Base-by-base conservation (phyloP, 2,113 vertebrate genomes). In the Seriola dumerili region DNA sequence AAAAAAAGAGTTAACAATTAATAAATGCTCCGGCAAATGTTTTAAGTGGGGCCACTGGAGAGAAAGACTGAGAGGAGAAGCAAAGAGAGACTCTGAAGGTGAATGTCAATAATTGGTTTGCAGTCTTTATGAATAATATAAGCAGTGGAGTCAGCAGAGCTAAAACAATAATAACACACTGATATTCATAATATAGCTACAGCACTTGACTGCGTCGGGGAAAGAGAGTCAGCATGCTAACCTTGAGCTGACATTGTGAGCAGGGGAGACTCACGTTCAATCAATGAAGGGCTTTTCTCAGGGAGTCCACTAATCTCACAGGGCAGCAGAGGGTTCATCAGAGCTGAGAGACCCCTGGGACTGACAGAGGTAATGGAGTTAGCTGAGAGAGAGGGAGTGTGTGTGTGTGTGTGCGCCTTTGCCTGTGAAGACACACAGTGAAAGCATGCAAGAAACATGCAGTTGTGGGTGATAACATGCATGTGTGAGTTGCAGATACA, bases 251-350 rank as follows among this genome's bases (percentile, higher is more conserved):
- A 94, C 93, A 93, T 94, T 94, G 93, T 6, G 32, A 86, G 84
- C 65, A 62, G 72, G 65, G 73, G 65, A 90, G 88, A 86, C 88
- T 88, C 85, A 67, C 80, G 25, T 86, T 90, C 90, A 91, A 91
- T 92, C 93, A 90, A 91, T 91, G 89, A 81, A 86, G 87, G 90
- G 89, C 83, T 92, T 94, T 90, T 94, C 91, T 93, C 86, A 75
- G 88, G 91, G 91, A 94, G 90, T 93, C 91, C 92, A 93, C 93
- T 94, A 93, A 93, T 94, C 92, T 93, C 90, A 72, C 80, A 85
- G 90, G 93, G 90, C 91, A 93, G 85, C 64, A 46, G 81, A 85
- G 88, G 87, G 91, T 90, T 91, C 93, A 93, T 93, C 92, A 91
- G 84, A 83, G 87, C 89, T 48, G 52, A 73, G 75, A 81, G 81